Percentiles rank a stretch among this genome's conserved stretches.
Conservation (phyloP, 2,113 vertebrate genomes). For the Odocoileus virginianus region DNA sequence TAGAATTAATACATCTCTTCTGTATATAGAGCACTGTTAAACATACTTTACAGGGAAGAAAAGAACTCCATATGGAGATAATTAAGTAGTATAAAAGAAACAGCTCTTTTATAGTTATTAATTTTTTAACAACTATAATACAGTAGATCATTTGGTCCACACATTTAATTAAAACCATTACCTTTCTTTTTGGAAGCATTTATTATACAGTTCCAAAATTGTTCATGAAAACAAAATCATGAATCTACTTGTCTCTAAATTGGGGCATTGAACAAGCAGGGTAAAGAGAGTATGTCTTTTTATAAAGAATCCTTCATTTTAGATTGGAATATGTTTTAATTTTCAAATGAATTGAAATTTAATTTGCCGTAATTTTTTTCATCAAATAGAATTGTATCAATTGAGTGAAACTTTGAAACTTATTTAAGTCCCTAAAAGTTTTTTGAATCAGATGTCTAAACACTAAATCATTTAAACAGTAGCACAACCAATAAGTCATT, state of each 20-base stretch:
- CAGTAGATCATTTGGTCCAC: not conserved
- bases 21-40: not conserved
- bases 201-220: not conserved
- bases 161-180: conserved; percentile 15
- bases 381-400: not conserved
- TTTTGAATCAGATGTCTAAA: not conserved
- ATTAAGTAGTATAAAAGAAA: not conserved
- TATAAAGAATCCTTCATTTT: not conserved
- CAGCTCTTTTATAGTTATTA: not conserved
- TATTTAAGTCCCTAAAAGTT: not conserved
- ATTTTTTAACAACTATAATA: not conserved
- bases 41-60: not conserved
- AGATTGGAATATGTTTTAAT: not conserved
- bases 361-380: not conserved
- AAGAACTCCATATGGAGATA: not conserved
- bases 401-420: conserved; percentile 8
- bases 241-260: not conserved
- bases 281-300: not conserved
- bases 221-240: not conserved
- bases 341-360: not conserved
- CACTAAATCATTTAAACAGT: not conserved
- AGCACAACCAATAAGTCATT: not conserved
- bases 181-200: not conserved
- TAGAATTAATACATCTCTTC: not conserved
- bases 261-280: not conserved